Percentiles rank a stretch among this genome's conserved stretches.
These are phyloP conservation scores for Phodopus roborovskii DNA, from an alignment of 2,113 vertebrate species.

Conservation along the genomic window DNA sequence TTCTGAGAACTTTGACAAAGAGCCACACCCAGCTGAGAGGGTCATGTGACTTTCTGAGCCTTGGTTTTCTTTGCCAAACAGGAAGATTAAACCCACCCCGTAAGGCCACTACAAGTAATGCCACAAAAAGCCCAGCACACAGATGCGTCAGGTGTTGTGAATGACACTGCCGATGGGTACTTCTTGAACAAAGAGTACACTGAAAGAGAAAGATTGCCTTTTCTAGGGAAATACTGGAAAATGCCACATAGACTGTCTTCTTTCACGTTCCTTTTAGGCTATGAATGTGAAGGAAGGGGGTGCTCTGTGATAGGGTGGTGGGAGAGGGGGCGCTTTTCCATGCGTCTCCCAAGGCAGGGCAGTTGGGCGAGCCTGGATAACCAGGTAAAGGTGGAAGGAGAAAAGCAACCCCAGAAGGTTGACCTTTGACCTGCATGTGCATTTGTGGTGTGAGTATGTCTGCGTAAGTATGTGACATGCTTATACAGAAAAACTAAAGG, in stretches of 20 bases:
- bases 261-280: neutral
- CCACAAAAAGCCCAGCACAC: neutral
- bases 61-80: neutral
- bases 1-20: neutral
- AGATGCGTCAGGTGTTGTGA: neutral
- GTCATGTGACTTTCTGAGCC: neutral
- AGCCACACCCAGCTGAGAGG: neutral
- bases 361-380: neutral
- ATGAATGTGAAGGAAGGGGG: neutral
- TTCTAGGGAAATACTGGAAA: neutral
- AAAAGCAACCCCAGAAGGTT: neutral
- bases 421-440: neutral
- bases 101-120: neutral
- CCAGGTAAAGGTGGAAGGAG: neutral
- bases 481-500: neutral
- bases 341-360: neutral
- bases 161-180: accelerated
- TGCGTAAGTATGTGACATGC: neutral
- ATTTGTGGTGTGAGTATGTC: neutral
- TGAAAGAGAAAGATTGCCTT: neutral
- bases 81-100: neutral
- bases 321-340: neutral
- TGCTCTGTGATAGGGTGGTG: neutral
- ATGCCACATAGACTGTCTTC: neutral
- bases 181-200: neutral